Evolutionary conservation across 2,797 vertebrate genomes (phyloP).

Genomic region (Mormyrus proboscirostris): DNA sequence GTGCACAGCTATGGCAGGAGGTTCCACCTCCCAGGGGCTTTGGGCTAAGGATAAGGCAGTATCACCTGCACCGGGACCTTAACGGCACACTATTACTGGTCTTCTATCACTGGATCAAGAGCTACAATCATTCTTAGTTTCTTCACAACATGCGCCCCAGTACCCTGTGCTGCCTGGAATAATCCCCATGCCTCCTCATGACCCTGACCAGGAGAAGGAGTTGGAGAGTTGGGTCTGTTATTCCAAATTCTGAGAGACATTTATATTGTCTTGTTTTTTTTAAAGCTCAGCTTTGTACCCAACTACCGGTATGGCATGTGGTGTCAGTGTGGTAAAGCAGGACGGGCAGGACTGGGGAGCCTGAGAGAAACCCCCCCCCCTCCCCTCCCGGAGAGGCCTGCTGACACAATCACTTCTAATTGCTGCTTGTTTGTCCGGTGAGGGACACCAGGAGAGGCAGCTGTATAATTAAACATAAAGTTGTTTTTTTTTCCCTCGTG

Average conservation of each 20-base stretch:
- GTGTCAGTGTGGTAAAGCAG: background rate
- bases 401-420: slow-evolving; percentile 22
- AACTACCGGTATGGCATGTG: background rate
- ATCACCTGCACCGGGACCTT: background rate
- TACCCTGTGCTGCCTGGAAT: background rate
- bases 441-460: slow-evolving; percentile 15
- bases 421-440: slow-evolving; percentile 18
- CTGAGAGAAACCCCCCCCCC: background rate
- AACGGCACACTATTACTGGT: background rate
- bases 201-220: background rate
- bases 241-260: background rate
- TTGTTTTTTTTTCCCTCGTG: background rate
- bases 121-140: background rate
- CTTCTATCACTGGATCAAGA: background rate
- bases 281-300: background rate
- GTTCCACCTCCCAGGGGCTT: background rate
- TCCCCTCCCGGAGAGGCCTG: background rate
- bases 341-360: background rate
- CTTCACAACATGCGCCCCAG: background rate
- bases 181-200: background rate
- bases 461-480: slow-evolving; percentile 15
- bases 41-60: background rate
- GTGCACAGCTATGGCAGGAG: background rate
- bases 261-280: background rate
- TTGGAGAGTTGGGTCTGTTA: background rate